phyloP scores from a whole-genome alignment of 2,113 vertebrate genomes.

The Rissa tridactyla region DNA sequence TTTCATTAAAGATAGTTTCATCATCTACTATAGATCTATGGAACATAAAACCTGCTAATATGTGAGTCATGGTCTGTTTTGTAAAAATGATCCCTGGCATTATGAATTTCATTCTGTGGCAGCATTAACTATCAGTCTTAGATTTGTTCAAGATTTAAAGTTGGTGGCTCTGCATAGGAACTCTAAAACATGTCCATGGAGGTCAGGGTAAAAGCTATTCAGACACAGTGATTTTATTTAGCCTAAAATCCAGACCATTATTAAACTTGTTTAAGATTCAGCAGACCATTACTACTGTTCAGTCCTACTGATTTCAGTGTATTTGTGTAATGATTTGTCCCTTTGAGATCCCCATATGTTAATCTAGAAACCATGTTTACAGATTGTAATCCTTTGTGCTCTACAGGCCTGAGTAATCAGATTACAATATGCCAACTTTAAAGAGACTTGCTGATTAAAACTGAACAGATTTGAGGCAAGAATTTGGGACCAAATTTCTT shows the following conservation, averaged over 20 bases:
- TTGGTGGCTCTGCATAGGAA: not conserved
- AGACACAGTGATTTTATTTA: not conserved
- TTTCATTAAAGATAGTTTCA: not conserved
- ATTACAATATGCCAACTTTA: not conserved
- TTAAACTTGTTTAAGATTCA: not conserved
- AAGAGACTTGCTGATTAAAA: not conserved
- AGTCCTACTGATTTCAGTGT: not conserved
- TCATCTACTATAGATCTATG: not conserved
- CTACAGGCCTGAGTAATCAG: not conserved
- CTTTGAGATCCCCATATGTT: not conserved
- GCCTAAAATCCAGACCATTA: not conserved
- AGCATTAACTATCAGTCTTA: not conserved
- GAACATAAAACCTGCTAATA: not conserved
- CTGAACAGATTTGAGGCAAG: not conserved
- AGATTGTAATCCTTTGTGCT: conserved; percentile 15
- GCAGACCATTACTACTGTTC: not conserved
- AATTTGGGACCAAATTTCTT: not conserved
- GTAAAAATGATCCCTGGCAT: not conserved
- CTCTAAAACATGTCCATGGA: not conserved
- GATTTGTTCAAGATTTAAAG: not conserved
- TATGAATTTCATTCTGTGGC: not conserved
- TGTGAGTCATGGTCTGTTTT: not conserved
- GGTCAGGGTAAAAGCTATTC: not conserved
- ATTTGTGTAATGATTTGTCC: not conserved
- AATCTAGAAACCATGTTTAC: conserved; percentile 10